These are phyloP conservation scores for Thermophis baileyi DNA, from an alignment of 2,113 vertebrate species.

Conservation along the genomic window DNA sequence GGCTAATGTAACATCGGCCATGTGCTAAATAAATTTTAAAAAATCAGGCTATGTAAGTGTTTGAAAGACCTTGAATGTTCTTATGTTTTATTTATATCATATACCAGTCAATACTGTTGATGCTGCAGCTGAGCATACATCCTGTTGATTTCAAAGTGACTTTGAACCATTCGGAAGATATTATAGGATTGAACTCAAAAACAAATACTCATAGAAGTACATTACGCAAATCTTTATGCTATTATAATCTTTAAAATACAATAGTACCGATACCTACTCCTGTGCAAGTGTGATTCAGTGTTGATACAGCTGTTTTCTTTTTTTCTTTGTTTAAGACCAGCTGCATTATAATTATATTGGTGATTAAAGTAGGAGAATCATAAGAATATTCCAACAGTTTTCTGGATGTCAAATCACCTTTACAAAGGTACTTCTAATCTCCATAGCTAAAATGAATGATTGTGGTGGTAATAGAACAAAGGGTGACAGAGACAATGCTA, in stretches of 20 bases:
- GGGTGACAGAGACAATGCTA: constrained; percentile 6
- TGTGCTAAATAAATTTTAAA: background rate
- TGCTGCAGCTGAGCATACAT: background rate
- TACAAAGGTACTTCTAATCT: background rate
- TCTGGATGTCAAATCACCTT: background rate
- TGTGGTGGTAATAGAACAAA: background rate
- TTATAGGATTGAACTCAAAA: background rate
- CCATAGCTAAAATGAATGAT: background rate
- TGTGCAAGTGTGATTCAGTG: background rate
- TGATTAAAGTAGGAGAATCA: background rate
- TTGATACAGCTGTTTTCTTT: background rate
- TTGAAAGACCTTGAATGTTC: background rate
- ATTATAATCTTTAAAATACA: background rate
- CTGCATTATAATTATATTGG: background rate
- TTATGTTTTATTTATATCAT: background rate
- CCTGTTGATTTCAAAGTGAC: background rate
- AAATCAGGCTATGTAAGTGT: background rate
- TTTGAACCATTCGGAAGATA: background rate
- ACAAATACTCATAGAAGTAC: background rate
- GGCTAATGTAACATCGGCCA: background rate
- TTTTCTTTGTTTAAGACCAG: background rate
- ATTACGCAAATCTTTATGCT: background rate
- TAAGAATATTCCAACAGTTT: background rate
- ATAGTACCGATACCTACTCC: background rate
- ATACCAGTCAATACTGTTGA: background rate